Base-by-base conservation (phyloP, 2,888 invertebrate genomes). In the Lucinisca nassula region DNA sequence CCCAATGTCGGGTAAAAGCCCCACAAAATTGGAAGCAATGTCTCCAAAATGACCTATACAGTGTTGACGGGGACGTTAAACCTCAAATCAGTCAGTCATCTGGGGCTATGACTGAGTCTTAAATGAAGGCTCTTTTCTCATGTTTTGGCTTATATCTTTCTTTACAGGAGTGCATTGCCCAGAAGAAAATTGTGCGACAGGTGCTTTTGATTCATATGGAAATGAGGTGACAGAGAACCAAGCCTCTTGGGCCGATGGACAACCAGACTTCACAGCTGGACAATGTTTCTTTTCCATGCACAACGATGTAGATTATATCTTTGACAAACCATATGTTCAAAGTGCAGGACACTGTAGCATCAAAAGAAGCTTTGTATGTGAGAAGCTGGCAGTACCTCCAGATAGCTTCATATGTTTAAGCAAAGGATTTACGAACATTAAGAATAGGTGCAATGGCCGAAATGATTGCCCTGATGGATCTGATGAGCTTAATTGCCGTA, bases 281-380 rank as follows among this genome's bases (percentile, higher is more conserved):
- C 72, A 82, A 32, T 90, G 90, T 37, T 84, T 85, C 0, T 85
- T 55, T 35, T 37, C 27, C 4, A 77, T 75, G n/a, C 80, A 89
- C 14, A 27, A 27, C 0, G 51, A 51, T 6, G 51, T 14, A 3
- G 40, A 73, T 21, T 90, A 90, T 73, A 45, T 67, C 0, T 90
- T 88, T 79, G 90, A 90, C 70, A 61, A 85, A 32, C 83, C 87
- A 17, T 83, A 82, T 61, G 81, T 78, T 3, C 93, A 93, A 92
- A 75, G 82, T 6, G 89, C 91, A 38, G 88, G 89, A 30, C 89
- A 91, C n/a, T 94, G 94, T 82, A 83, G 89, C 38, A 74, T 74
- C 17, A 92, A 92, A 75, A 73, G 90, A 73, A 79, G 92, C 0
- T 95, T 90, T 81, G 85, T 94, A 14, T 95, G 95, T 85, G 92